Conservation (phyloP, 2,888 invertebrate genomes). For the Catocala sponsa region DNA sequence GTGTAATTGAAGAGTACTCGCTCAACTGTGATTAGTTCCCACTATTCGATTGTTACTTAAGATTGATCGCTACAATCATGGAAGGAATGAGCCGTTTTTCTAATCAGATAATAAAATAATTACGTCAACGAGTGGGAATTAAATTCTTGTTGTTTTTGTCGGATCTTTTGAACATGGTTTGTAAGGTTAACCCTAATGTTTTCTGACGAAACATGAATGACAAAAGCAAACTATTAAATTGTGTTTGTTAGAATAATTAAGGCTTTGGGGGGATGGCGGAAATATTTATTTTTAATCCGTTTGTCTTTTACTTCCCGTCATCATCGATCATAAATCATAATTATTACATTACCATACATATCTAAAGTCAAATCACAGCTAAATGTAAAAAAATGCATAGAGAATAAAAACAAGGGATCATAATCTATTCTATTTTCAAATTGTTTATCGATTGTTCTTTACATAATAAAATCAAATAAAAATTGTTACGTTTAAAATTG, state of each 20-base stretch:
- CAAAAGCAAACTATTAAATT: background rate
- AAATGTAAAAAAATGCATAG: no score
- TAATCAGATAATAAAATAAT: constrained; percentile 16
- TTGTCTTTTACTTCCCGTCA: no score
- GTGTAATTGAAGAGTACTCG: background rate
- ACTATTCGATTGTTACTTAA: constrained; percentile 19
- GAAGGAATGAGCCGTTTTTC: constrained; percentile 21
- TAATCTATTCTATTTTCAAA: no score
- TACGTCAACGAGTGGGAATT: constrained; percentile 13
- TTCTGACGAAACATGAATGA: background rate
- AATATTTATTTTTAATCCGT: no score
- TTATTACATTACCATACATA: no score
- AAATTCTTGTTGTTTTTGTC: constrained; percentile 13
- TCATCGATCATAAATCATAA: no score
- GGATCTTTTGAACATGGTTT: background rate
- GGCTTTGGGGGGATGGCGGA: no score
- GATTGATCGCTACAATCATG: constrained; percentile 29
- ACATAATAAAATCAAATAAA: no score
- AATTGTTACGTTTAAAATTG: background rate
- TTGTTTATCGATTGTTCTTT: no score
- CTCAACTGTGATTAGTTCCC: constrained; percentile 22
- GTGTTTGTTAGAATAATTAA: no score
- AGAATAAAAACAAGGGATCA: no score
- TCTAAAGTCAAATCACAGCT: no score
- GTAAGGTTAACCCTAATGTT: background rate